Base-by-base conservation (phyloP, 1,140 invertebrate species). In the Drosophila insularis region DNA sequence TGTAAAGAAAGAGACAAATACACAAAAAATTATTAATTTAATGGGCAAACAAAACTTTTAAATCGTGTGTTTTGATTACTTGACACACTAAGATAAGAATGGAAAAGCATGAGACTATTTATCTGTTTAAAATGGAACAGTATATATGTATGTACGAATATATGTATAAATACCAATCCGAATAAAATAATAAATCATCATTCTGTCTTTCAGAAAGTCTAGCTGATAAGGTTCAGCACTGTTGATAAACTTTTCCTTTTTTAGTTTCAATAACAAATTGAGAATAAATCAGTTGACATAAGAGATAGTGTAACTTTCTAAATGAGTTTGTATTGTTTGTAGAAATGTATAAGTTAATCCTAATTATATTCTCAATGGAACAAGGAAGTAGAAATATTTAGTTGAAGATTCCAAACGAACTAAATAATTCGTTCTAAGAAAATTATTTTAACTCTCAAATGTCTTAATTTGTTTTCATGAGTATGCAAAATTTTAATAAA, bases 1-100 rank as follows among this genome's bases (percentile, higher is more conserved):
- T 74, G 72, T 4, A 68, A 74, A 17, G 31, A 74, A 74, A 17
- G 21, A 27, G 8, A n/a, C n/a, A n/a, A 54, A 62, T 61, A 19
- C 27, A 61, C 54, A 19, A 60, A 14, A 23, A 14, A 55, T 27
- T 40, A 17, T 67, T 6, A 32, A 37, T 73, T 39, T 21, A 50
- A 50, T 50, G 14, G 7, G 4, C 43, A 46, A 46, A 46, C 14
- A 46, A 46, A 8, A 7, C 8, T 46, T 50, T 50, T 21, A 10
- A 37, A 13, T 37, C 35, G 11, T 21, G 3, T 50, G 10, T 4
- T 50, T 50, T 11, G 43, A 50, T 21, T 50, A 50, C 19, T 19
- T 50, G 43, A 50, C 43, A 19, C 43, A 50, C 43, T 21, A 21
- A 50, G 43, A 50, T 50, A 50, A 50, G 43, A 50, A 21, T 46